Evolutionary conservation across 2,888 invertebrate genomes (phyloP).

Genomic region (Rhagium mordax): DNA sequence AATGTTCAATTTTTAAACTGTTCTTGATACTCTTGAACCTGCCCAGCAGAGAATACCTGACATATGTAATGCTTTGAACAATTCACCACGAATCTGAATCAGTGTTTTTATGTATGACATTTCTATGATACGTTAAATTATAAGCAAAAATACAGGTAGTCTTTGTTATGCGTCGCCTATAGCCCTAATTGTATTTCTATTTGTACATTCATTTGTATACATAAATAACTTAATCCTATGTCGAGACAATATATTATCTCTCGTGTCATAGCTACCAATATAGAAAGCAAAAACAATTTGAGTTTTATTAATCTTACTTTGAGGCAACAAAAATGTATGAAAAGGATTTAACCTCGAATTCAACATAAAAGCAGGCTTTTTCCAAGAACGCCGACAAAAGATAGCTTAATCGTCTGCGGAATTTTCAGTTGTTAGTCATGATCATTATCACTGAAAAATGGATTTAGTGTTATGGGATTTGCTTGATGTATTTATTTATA

Average conservation of each 20-base stretch:
- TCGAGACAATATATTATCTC: constrained; percentile 14
- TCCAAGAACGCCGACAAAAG: constrained; percentile 23
- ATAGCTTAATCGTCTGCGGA: background rate
- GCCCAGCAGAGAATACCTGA: no score
- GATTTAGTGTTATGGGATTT: constrained; percentile 11
- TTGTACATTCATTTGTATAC: no score
- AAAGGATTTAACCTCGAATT: constrained; percentile 3
- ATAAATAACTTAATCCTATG: constrained; percentile 4
- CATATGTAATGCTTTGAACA: no score
- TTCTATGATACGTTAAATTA: no score
- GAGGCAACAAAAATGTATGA: constrained; percentile 8
- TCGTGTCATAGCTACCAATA: no score
- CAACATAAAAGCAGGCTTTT: constrained; percentile 22
- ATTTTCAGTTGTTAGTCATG: constrained; percentile 8
- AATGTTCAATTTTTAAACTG: no score
- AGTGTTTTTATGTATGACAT: no score
- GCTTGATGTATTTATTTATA: constrained; percentile 24
- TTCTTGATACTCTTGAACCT: no score
- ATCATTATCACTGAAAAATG: constrained; percentile 1
- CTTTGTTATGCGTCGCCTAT: no score
- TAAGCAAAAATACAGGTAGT: no score
- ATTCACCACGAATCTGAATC: no score
- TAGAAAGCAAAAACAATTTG: constrained; percentile 6
- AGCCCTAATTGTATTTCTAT: no score
- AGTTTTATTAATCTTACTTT: constrained; percentile 5